Evolutionary conservation across 1,140 invertebrate species (phyloP).

Genomic region (Pogonomyrmex californicus): DNA sequence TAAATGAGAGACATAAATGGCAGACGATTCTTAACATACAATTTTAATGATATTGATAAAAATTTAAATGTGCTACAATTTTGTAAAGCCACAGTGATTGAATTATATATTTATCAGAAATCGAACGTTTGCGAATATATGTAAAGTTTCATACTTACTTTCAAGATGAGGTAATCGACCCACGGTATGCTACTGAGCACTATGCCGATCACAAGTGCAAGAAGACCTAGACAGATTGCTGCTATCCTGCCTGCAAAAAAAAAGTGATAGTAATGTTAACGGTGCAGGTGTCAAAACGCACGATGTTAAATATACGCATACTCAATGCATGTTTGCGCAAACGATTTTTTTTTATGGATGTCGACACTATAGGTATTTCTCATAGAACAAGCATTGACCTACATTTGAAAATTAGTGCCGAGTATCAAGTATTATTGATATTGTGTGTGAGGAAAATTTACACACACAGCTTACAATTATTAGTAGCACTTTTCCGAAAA

Average conservation of each 20-base stretch:
- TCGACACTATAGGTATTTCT: conserved; percentile 11
- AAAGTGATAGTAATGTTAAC: conserved; percentile 30
- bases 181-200: conserved; percentile 94
- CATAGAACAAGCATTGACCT: conserved; percentile 26
- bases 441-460: conserved; percentile 11
- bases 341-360: conserved; percentile 8
- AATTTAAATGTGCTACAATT: background rate
- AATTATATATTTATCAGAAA: background rate
- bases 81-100: background rate
- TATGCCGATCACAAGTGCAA: conserved; percentile 92
- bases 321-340: conserved; percentile 38
- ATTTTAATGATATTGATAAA: background rate
- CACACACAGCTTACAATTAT: background rate
- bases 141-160: conserved; percentile 86
- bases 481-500: background rate
- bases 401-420: conserved; percentile 38
- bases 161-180: conserved; percentile 94
- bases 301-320: background rate
- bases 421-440: conserved; percentile 14
- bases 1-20: background rate
- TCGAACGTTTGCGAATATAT: background rate
- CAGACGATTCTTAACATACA: too few species aligned
- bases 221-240: conserved; percentile 92
- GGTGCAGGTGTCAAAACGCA: conserved; percentile 19
- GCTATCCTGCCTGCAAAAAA: conserved; percentile 91